phyloP scores from a whole-genome alignment of 2,797 vertebrate genomes.

The Danio tinwini region DNA sequence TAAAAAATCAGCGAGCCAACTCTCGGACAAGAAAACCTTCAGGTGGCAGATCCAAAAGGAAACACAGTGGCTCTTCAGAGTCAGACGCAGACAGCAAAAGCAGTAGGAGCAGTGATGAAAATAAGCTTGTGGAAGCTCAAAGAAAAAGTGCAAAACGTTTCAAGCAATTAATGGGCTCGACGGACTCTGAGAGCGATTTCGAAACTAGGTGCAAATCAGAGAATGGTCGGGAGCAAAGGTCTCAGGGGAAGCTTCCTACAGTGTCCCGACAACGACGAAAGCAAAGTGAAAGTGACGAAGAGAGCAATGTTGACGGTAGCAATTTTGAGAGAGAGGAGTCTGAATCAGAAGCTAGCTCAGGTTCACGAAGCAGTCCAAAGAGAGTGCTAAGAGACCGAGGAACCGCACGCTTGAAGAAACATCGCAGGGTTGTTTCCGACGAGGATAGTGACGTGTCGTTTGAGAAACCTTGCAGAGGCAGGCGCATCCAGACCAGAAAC shows the following conservation, averaged over 20 bases:
- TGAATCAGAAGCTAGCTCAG: constrained; percentile 75
- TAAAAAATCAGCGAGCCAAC: constrained; percentile 54
- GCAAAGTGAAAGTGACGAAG: constrained; percentile 52
- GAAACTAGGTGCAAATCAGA: constrained; percentile 47
- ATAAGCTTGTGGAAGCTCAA: not conserved
- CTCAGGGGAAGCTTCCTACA: constrained; percentile 11
- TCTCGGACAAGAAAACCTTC: constrained; percentile 57
- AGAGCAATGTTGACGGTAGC: constrained; percentile 61
- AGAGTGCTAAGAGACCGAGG: constrained; percentile 59
- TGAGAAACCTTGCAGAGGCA: constrained; percentile 60
- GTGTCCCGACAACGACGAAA: constrained; percentile 53
- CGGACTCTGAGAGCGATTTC: constrained; percentile 61
- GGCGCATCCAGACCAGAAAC: constrained; percentile 78
- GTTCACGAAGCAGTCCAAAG: constrained; percentile 77
- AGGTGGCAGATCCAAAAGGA: constrained; percentile 72
- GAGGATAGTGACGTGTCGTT: constrained; percentile 69
- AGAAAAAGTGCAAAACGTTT: constrained; percentile 3
- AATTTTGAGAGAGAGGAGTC: constrained; percentile 68
- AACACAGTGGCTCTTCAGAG: constrained; percentile 74
- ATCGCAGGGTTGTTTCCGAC: constrained; percentile 57
- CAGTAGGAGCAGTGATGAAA: constrained; percentile 42
- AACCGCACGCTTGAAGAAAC: constrained; percentile 52
- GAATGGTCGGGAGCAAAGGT: not conserved
- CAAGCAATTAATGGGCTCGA: constrained; percentile 32
- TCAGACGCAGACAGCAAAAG: constrained; percentile 66